These are phyloP conservation scores for Felis catus DNA, from an alignment of 2,113 vertebrate genomes.

Conservation along the genomic window F.catus_Fca126_mat1.0 CM031419.1:98659501-98660000, in stretches of 20 bases:
- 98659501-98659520: accelerated
- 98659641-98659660: neutral
- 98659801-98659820: neutral
- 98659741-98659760: neutral
- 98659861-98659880: neutral
- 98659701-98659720: neutral
- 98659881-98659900: neutral
- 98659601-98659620: neutral
- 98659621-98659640: neutral
- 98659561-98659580: neutral
- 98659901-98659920: neutral
- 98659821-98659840: neutral
- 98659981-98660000: neutral
- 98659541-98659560: neutral
- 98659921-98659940: neutral
- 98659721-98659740: neutral
- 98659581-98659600: neutral
- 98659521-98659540: neutral
- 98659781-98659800: neutral
- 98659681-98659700: neutral
- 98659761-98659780: neutral
- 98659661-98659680: neutral
- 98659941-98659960: neutral
- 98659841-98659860: neutral
- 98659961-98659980: neutral